Base-by-base conservation (phyloP, 2,888 invertebrate genomes). In the Leptinotarsa juncta region DNA sequence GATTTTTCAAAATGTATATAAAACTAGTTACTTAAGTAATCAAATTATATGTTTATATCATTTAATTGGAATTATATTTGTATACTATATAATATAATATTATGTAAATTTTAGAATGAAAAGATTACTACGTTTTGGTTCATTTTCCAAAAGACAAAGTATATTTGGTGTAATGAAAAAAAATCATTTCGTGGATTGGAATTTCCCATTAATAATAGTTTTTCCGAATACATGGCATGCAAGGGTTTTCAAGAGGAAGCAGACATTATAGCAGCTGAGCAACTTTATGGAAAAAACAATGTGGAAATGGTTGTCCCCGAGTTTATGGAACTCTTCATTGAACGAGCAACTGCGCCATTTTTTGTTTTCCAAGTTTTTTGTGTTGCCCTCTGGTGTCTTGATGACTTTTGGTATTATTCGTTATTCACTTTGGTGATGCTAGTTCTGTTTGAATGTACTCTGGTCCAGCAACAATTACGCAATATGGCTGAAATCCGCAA, bases 331-430 rank as follows among this genome's bases (percentile, higher is more conserved):
- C 90, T 99, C 20, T 99, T 99, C 86, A 95, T 94, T 83, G 99
- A 99, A 89, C 91, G 99, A 82, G 99, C 99, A 1, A 98, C 99
- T 0, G 99, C 99, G 0, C 99, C 99, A 2, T 99, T 99, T 89
- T 99, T 99, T 88, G 98, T 99, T 5, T 99, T 99, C 88, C 99
- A 99, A 94, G 97, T 99, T 74, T 99, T 99, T 87, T 99, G 99
- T 85, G 99, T 99, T 65, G 96, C 95, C 15, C 90, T 99, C 3
- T 99, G 99, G 99, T 99, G 99, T 89, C 90, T 99, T 81, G 99
- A 99, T 86, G 98, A 98, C 86, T 99, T 98, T 88, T 98, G 98
- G 98, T 96, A 98, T 87, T 99, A 98, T 88, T 97, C 97, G 71
- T 92, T 99, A 75, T 98, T 99, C 87, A 99, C 99, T 0, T 91